A percentile compares a stretch with the other conserved stretches of the same genome.
phyloP scores from a whole-genome alignment of 2,113 vertebrate species.

The Rhea pennata region DNA sequence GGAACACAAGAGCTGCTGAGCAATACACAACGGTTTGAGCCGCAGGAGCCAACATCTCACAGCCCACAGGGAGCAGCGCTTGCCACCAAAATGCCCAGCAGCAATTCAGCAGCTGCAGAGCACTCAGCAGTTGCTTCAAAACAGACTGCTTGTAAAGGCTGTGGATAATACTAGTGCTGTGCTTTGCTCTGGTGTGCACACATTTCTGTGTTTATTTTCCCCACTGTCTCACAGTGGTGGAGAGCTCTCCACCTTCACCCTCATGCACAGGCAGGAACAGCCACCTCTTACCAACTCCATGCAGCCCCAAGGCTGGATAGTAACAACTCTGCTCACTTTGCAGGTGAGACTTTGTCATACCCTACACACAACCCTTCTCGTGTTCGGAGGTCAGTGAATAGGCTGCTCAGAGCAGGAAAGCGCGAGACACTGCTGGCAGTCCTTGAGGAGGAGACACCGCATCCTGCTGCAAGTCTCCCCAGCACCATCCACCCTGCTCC shows the following conservation, averaged over 20 bases:
- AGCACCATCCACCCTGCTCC: background rate
- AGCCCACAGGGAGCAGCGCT: background rate
- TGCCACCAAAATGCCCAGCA: background rate
- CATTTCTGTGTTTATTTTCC: background rate
- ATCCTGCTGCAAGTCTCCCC: background rate
- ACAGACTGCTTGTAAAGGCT: background rate
- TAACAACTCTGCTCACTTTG: background rate
- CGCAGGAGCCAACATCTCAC: background rate
- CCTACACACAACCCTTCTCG: background rate
- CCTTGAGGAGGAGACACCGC: background rate
- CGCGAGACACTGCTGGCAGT: background rate
- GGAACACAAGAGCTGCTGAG: background rate
- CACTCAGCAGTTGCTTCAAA: background rate
- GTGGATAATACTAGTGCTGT: background rate
- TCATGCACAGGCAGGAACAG: background rate
- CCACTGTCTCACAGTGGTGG: background rate
- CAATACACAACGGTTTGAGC: background rate
- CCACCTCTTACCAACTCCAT: background rate
- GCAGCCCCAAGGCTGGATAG: background rate
- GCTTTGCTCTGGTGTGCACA: background rate
- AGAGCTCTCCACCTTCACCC: background rate
- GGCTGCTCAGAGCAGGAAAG: background rate
- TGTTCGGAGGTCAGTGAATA: background rate
- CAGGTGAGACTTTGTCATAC: background rate
- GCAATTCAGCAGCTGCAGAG: background rate